These are phyloP conservation scores for Neodiprion pinetum DNA, from an alignment of 1,140 invertebrate genomes.

Conservation along the genomic window DNA sequence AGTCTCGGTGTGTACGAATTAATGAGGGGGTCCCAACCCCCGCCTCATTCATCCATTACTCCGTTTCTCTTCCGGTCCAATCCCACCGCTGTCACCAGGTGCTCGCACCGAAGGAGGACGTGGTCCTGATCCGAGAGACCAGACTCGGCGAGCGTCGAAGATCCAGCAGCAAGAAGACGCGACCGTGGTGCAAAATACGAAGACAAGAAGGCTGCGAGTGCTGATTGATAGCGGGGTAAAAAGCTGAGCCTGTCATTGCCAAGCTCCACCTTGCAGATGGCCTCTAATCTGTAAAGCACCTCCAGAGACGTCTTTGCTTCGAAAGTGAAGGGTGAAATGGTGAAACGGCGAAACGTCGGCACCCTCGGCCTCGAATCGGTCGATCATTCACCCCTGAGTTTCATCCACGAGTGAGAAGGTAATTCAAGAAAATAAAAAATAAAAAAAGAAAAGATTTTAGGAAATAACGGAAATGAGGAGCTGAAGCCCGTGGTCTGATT, in stretches of 20 bases:
- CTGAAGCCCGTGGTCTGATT: too few relatives aligned
- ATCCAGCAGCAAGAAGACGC: too few relatives aligned
- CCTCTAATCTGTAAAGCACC: constrained; percentile 1
- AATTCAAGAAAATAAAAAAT: not conserved
- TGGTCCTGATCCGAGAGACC: too few relatives aligned
- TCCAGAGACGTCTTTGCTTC: not conserved
- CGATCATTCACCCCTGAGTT: not conserved
- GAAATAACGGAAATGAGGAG: too few relatives aligned
- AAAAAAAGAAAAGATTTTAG: not conserved
- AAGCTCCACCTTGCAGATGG: not conserved
- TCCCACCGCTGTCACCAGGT: not conserved
- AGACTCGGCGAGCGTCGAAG: too few relatives aligned
- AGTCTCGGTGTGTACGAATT: not conserved
- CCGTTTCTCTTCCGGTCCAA: not conserved
- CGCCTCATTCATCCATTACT: not conserved
- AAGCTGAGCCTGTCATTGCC: not conserved
- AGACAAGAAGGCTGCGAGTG: too few relatives aligned
- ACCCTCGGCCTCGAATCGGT: not conserved
- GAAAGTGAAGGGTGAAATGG: not conserved
- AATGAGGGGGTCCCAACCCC: not conserved
- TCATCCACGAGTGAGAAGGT: not conserved
- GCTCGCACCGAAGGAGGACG: too few relatives aligned
- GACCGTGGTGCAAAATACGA: too few relatives aligned
- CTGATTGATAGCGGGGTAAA: not conserved
- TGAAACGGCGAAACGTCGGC: not conserved